Base-by-base conservation (phyloP, 2,113 vertebrate genomes). In the Microcebus lehilahytsara region DNA sequence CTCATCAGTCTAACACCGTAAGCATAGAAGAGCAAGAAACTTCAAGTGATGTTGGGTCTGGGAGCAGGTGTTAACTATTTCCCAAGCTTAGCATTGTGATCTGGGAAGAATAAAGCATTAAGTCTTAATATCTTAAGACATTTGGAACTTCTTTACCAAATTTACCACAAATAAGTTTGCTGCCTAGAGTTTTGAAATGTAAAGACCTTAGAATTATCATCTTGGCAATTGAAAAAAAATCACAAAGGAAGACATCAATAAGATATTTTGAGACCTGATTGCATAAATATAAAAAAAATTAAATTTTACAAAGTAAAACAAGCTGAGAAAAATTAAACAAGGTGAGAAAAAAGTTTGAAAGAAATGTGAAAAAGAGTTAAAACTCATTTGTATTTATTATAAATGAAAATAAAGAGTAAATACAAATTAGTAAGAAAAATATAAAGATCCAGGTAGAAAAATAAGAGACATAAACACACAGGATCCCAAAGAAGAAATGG, bases 101-200 rank as follows among this genome's bases (percentile, higher is more conserved):
- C 22, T 40, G 42, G 78, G 3, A 1, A 9, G n/a, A 56, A 23
- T 30, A 27, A 64, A 6, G 40, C 60, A 5, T 95, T 91, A 40
- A 40, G 27, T 84, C 46, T 49, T 75, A 22, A 30, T 40, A 60
- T 79, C 42, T 89, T 83, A 5, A 37, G 30, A 42, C 62, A n/a
- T 92, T 89, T 32, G 95, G 58, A 22, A 81, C 60, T 96, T 96
- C 30, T n/a, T 96, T 97, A 72, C 90, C 85, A 94, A 37, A 64
- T 97, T 56, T 96, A 90, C 96, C 30, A 81, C 78, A 95, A 90
- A 66, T 96, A 93, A 93, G 92, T 85, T 90, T 49, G n/a, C 22
- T 96, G 11, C 69, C 97, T 89, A 88, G 64, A 93, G 17, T 64
- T 37, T 37, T 37, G 37, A 71, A 66, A 80, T 95, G 69, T 3